Evolutionary conservation across 2,888 invertebrate species (phyloP).

Genomic region (Epinotia ramella): DNA sequence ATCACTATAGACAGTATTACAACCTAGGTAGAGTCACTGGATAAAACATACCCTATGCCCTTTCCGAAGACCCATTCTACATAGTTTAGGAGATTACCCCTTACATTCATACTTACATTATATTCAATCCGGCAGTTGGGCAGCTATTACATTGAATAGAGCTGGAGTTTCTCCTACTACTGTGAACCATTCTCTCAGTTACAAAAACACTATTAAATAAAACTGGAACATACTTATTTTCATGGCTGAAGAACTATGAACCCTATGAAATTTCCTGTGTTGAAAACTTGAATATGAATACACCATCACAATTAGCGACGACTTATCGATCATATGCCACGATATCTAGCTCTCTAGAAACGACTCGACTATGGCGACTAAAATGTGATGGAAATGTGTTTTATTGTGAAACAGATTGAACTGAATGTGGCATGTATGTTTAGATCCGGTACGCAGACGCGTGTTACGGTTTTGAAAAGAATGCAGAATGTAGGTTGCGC

Average conservation of each 20-base stretch:
- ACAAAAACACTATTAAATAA: too few species aligned
- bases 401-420: conserved; percentile 72
- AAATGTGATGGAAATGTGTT: conserved; percentile 69
- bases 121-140: too few species aligned
- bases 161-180: too few species aligned
- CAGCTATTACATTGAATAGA: too few species aligned
- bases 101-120: too few species aligned
- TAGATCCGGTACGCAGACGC: conserved; percentile 82
- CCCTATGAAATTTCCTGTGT: background rate
- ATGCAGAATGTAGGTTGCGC: conserved; percentile 84
- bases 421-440: conserved; percentile 73
- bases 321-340: conserved; percentile 55
- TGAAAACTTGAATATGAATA: background rate
- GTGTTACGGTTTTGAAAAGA: conserved; percentile 85
- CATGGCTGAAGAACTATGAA: background rate
- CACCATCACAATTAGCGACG: conserved; percentile 10
- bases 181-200: too few species aligned
- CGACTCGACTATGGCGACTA: conserved; percentile 65
- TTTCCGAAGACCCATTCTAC: too few species aligned
- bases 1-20: too few species aligned
- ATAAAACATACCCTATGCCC: too few species aligned
- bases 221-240: background rate
- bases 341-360: conserved; percentile 79
- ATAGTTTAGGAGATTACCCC: too few species aligned
- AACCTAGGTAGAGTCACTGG: too few species aligned